Evolutionary conservation across 2,113 vertebrate genomes (phyloP), one percentile per base, ranked within the genome.

Genomic region (Zosterops pallidus): DNA sequence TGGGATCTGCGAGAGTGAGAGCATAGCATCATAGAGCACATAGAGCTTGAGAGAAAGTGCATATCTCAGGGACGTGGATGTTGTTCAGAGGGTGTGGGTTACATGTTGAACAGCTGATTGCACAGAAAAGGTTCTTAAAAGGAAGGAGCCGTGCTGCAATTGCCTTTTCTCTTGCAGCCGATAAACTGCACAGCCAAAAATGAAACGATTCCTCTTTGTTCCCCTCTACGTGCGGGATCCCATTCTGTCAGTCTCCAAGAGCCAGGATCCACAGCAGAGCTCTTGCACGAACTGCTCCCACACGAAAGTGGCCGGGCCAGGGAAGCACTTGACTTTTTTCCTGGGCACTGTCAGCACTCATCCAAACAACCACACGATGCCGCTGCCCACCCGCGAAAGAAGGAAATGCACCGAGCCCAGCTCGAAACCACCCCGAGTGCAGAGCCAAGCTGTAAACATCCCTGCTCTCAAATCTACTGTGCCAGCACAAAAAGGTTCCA

Each of bases 141-240:
- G 6, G 17, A 63, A n/a, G 13, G 11, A 23, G 28, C 13, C 1
- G 0, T 52, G 75, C 59, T 52, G 35, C 35, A 77, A 26, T 21
- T 21, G 13, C 11, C 14, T 78, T 63, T 63, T 33, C 6, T 77
- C 41, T 41, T 41, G 59, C 18, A n/a, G 47, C 29, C 9, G 0
- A n/a, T 42, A 41, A 63, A 63, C 31, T n/a, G 59, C 59, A 17
- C 59, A 16, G 37, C 13, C 47, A 42, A n/a, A 18, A 64, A 52
- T 13, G 47, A 22, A 52, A 14, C 9, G 1, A 23, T n/a, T 78
- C 37, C 23, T 28, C 23, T 78, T 78, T 25, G 18, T 52, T 22
- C 59, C 37, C 23, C 0, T 3, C 29, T n/a, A 4, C 59, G 4
- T 13, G 47, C 2, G 1, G 24, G 37, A 64, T 28, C 47, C 24